Base-by-base conservation (phyloP, 2,113 vertebrate species). In the Panthera leo region DNA sequence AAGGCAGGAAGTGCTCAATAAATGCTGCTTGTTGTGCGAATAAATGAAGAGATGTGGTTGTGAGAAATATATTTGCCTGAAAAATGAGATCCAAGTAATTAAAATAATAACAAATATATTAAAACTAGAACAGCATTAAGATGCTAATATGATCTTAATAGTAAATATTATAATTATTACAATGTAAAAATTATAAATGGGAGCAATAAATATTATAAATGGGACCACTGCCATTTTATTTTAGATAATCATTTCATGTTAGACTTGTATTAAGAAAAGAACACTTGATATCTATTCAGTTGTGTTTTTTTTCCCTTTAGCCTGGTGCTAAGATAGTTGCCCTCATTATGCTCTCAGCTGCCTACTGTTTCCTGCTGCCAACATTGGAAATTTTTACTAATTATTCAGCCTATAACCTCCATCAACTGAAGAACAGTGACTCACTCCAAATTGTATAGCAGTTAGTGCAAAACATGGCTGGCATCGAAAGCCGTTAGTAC, bases 101-200 rank as follows among this genome's bases (percentile, higher is more conserved):
- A 83, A 91, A 88, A 48, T 55, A 85, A 29, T 76, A 68, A 93
- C 65, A n/a, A 97, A 58, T 10, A 76, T 9, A 84, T 95, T 89
- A 91, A 42, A 83, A 70, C 23, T 73, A 21, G 42, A 91, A 39
- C 39, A 95, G 21, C 42, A 88, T 88, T 84, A 88, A 91, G n/a
- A 91, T 71, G 78, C 21, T 78, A 84, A 83, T 84, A 51, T 48
- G 15, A 87, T 53, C 61, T 34, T 79, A 78, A 73, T 71, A 48
- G 53, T 55, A 83, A 91, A 70, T 61, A 83, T 19, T 78, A 70
- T 42, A 55, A 87, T 4, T 39, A 25, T 73, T 76, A 27, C 25
- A 75, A 75, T 42, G 23, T 61, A 61, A 78, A 78, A 78, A 65
- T 51, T 94, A 85, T 84, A 25, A 65, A 36, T 83, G 31, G 48